Conservation (phyloP, 2,797 vertebrate genomes). For the Enteromius mattozi region DNA sequence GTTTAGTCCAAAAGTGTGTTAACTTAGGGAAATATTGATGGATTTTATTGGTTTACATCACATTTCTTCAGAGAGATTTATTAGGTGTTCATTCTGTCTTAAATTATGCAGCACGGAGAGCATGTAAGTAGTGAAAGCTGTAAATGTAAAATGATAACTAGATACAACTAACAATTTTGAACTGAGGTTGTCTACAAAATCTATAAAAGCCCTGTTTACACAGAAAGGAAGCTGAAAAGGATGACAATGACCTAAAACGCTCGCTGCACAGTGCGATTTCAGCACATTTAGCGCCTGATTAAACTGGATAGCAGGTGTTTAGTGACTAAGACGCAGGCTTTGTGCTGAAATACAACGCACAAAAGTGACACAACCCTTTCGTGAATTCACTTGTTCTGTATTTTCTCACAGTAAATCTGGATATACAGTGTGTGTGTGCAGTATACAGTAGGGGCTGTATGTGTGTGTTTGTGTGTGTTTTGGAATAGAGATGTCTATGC, state of each 20-base stretch:
- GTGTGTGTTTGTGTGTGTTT: slow-evolving; percentile 45
- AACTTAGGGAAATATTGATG: not conserved
- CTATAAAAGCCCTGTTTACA: not conserved
- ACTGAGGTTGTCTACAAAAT: not conserved
- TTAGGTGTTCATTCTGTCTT: not conserved
- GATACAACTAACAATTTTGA: not conserved
- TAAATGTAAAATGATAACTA: not conserved
- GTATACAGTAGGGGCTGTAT: slow-evolving; percentile 46
- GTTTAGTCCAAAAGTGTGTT: not conserved
- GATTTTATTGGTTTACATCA: slow-evolving; percentile 5
- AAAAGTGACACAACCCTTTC: slow-evolving; percentile 1
- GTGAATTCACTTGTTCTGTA: slow-evolving; percentile 32
- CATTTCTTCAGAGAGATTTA: slow-evolving; percentile 13
- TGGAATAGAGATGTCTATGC: slow-evolving; percentile 81
- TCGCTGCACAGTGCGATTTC: not conserved
- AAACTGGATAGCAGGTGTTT: slow-evolving; percentile 28
- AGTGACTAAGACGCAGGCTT: not conserved
- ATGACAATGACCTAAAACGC: not conserved
- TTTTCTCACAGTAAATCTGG: slow-evolving; percentile 41
- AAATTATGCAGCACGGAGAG: not conserved
- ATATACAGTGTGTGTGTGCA: slow-evolving; percentile 39
- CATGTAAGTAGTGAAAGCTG: not conserved
- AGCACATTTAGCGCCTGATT: slow-evolving; percentile 14
- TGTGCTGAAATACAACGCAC: not conserved
- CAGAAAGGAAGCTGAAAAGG: not conserved